Evolutionary conservation across 2,888 invertebrate genomes (phyloP).

Genomic region (Petrolisthes manimaculis): DNA sequence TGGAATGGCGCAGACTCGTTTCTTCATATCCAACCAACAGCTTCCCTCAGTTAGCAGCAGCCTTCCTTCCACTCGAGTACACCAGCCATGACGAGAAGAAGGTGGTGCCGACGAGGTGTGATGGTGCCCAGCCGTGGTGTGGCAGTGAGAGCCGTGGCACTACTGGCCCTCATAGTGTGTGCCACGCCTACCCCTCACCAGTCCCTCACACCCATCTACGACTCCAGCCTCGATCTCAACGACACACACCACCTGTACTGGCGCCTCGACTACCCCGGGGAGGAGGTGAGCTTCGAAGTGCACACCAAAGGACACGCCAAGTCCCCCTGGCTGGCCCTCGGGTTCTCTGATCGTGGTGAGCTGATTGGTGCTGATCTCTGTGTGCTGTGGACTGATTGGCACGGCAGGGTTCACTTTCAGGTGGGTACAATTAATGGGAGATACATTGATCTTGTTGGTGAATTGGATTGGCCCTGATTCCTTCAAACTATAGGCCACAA

Average conservation of each 20-base stretch:
- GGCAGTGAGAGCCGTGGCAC: not conserved
- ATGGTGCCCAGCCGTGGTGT: constrained; percentile 12
- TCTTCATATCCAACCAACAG: not conserved
- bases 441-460: no score
- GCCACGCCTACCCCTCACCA: constrained; percentile 19
- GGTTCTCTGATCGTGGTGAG: constrained; percentile 87
- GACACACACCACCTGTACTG: constrained; percentile 61
- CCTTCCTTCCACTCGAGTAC: not conserved
- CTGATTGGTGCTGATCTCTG: constrained; percentile 84
- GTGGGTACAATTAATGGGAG: constrained; percentile 69
- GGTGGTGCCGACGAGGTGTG: not conserved
- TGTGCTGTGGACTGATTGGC: constrained; percentile 82
- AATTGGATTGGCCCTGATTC: no score
- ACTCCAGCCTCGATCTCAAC: constrained; percentile 50
- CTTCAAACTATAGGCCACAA: no score
- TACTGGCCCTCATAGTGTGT: constrained; percentile 25
- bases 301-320: constrained; percentile 44
- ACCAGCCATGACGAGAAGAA: constrained; percentile 5
- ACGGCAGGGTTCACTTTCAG: constrained; percentile 74
- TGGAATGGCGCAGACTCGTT: constrained; percentile 2
- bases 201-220: constrained; percentile 41
- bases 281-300: constrained; percentile 50
- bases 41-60: not conserved
- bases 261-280: constrained; percentile 40
- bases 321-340: constrained; percentile 83